Evolutionary conservation across 2,113 vertebrate genomes (phyloP), one percentile per base, ranked within the genome.

Genomic region (Dasyornis broadbenti): DNA sequence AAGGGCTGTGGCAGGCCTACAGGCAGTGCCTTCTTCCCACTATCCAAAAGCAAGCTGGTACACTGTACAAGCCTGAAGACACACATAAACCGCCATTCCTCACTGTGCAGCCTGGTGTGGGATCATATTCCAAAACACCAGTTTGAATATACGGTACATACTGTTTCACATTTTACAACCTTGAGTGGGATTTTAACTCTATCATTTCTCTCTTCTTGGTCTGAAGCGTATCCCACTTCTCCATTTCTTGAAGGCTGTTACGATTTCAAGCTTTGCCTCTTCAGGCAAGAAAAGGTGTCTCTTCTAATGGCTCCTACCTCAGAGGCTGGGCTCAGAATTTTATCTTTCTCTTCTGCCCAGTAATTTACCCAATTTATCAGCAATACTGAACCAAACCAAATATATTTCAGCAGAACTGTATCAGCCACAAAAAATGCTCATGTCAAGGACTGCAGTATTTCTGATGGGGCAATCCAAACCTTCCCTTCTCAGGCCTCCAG

Each of bases 391-490:
- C 37, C 15, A 71, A 94, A 40, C 5, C 80, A 92, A 92, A 89
- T 59, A 86, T 15, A 50, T 54, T 86, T 83, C 83, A 93, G 63
- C 42, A 90, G 30, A 86, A 89, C 28, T 20, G 22, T 80, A 61
- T 42, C 53, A 77, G 54, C 54, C 42, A 73, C 13, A 1, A 70
- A 85, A 82, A 84, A 76, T 4, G 23, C 9, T 81, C 24, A 63
- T 19, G 45, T 83, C 73, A 92, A 91, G 56, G 79, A 79, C 82
- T 59, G 42, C 42, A 77, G 20, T 80, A 89, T 75, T 93, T 94
- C 50, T 73, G 71, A 77, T 92, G 68, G 52, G 42, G 39, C 52
- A 91, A 85, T 93, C 53, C 40, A 72, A 79, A 45, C 31, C 60
- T 87, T 91, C 71, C 30, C 50, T 54, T 88, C 16, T 63, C 52